phyloP scores from a whole-genome alignment of 1,140 invertebrate genomes.

The Bombyx mandarina region DNA sequence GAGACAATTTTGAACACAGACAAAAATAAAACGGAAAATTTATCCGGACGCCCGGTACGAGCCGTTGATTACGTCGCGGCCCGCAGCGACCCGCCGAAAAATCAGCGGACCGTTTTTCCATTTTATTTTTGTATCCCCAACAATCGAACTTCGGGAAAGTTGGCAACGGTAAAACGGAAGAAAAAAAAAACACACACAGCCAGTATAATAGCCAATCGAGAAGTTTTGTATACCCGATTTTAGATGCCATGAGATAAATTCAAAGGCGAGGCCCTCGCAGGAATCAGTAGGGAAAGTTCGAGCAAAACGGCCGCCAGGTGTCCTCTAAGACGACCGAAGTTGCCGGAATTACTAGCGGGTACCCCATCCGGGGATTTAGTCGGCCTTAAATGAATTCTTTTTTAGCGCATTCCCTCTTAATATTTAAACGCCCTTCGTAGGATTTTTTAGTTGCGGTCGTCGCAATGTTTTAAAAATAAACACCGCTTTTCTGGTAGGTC shows the following conservation, averaged over 20 bases:
- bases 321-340: slow-evolving; percentile 29
- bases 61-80: slow-evolving; percentile 11
- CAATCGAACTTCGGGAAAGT: slow-evolving; percentile 16
- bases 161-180: slow-evolving; percentile 11
- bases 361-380: not conserved
- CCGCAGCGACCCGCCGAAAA: slow-evolving; percentile 12
- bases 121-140: slow-evolving; percentile 1
- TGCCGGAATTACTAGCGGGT: slow-evolving; percentile 30
- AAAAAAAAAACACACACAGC: slow-evolving; percentile 18
- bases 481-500: too few relatives aligned
- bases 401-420: not conserved
- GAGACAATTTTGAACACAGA: too few relatives aligned
- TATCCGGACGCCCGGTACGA: too few relatives aligned
- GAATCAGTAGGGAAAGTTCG: slow-evolving; percentile 21
- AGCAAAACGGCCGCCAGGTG: slow-evolving; percentile 35
- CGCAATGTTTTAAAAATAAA: too few relatives aligned
- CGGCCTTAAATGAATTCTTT: slow-evolving; percentile 2
- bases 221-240: slow-evolving; percentile 34
- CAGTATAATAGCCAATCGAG: slow-evolving; percentile 28
- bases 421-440: not conserved
- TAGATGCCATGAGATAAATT: slow-evolving; percentile 32
- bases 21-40: too few relatives aligned
- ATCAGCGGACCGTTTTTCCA: slow-evolving; percentile 5
- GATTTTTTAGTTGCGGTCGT: too few relatives aligned
- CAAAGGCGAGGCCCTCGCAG: slow-evolving; percentile 19